Conservation (phyloP, 2,797 vertebrate genomes). For the Danio aesculapii region DNA sequence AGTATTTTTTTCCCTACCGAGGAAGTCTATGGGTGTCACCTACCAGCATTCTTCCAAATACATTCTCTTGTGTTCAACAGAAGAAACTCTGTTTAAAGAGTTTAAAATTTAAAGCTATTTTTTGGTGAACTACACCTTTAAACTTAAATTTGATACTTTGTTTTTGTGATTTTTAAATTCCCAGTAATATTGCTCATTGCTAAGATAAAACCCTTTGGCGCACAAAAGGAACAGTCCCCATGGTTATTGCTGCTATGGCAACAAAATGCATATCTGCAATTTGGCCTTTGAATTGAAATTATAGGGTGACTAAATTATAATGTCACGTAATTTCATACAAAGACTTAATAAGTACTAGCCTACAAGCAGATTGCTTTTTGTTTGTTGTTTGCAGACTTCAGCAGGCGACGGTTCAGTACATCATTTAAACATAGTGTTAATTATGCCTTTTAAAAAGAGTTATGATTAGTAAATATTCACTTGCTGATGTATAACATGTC, state of each 20-base stretch:
- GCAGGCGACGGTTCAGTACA: neutral
- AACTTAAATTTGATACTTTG: neutral
- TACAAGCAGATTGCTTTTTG: conserved; percentile 31
- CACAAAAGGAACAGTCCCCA: conserved; percentile 37
- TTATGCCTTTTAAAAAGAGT: conserved; percentile 32
- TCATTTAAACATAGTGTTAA: conserved; percentile 29
- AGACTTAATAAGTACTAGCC: conserved; percentile 40
- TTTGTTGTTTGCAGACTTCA: conserved; percentile 41
- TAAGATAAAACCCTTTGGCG: conserved; percentile 29
- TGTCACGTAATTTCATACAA: conserved; percentile 42
- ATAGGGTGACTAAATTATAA: conserved; percentile 50
- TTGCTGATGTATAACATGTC: conserved; percentile 13
- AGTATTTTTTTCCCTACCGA: too few species aligned
- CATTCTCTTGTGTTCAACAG: too few species aligned
- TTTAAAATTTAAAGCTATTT: too few species aligned
- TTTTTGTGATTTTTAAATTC: neutral
- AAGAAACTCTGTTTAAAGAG: too few species aligned
- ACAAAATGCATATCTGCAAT: conserved; percentile 45
- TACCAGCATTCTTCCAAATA: too few species aligned
- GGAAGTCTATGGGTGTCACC: too few species aligned
- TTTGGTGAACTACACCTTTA: too few species aligned
- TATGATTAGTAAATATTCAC: conserved; percentile 32
- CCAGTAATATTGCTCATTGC: conserved; percentile 11
- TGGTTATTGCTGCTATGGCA: conserved; percentile 56
- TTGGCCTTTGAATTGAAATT: conserved; percentile 50